A percentile compares a stretch with the other conserved stretches of the same genome.
phyloP scores from a whole-genome alignment of 1,140 invertebrate genomes.

The Formica selysi region DNA sequence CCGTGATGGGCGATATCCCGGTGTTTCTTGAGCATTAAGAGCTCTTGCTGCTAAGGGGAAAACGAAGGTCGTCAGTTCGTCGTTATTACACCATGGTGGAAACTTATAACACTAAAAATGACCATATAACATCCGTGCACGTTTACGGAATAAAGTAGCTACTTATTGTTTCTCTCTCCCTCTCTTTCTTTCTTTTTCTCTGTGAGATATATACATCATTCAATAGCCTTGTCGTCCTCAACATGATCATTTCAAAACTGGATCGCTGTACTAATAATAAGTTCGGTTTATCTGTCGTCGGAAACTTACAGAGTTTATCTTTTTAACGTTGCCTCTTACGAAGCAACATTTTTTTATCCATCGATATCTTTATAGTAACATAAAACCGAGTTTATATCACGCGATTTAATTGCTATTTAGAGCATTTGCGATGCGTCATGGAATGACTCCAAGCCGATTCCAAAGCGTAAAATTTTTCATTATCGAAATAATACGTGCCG shows the following conservation, averaged over 20 bases:
- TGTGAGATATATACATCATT: slow-evolving; percentile 37
- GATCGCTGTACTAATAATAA: slow-evolving; percentile 62
- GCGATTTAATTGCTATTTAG: slow-evolving; percentile 66
- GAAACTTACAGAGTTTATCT: slow-evolving; percentile 20
- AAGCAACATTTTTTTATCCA: slow-evolving; percentile 69
- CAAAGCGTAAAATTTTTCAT: slow-evolving; percentile 31
- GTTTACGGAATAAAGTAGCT: slow-evolving; percentile 61
- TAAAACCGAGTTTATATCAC: slow-evolving; percentile 59
- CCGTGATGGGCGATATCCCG: slow-evolving; percentile 20
- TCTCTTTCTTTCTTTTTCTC: no score
- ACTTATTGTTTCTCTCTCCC: slow-evolving; percentile 59
- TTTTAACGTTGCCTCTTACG: slow-evolving; percentile 18
- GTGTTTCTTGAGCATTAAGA: slow-evolving; percentile 23
- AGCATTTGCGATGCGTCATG: slow-evolving; percentile 72
- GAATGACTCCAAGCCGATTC: slow-evolving; percentile 52
- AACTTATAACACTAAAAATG: slow-evolving; percentile 29
- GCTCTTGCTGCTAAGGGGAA: neutral
- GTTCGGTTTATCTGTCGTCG: slow-evolving; percentile 66
- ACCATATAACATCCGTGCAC: slow-evolving; percentile 48
- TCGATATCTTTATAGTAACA: slow-evolving; percentile 57
- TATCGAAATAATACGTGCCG: neutral
- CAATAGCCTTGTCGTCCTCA: slow-evolving; percentile 64
- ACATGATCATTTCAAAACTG: slow-evolving; percentile 69
- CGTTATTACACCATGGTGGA: slow-evolving; percentile 44
- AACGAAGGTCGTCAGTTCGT: slow-evolving; percentile 23